Conservation (phyloP, 2,888 invertebrate species). For the Psylliodes chrysocephalus region DNA sequence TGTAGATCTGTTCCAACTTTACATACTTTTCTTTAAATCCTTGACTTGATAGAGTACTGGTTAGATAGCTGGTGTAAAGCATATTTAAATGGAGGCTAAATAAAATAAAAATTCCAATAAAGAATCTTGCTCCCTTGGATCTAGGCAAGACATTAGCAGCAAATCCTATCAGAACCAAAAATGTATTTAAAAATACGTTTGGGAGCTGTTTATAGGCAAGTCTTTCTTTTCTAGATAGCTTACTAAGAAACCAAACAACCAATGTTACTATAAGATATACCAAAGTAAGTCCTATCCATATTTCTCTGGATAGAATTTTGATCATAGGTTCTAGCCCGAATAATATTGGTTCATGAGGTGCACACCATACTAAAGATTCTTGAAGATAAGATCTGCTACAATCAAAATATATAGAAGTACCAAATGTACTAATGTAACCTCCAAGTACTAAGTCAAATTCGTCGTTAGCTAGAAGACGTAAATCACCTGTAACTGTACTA, state of each 20-base stretch:
- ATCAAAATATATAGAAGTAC: conserved; percentile 53
- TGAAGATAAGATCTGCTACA: conserved; percentile 54
- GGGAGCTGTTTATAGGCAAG: conserved; percentile 29
- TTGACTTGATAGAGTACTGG: conserved; percentile 51
- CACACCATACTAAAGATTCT: conserved; percentile 58
- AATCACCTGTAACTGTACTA: conserved; percentile 51
- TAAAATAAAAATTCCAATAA: conserved; percentile 48
- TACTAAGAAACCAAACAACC: conserved; percentile 33
- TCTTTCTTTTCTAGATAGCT: conserved; percentile 18
- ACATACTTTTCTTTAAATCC: conserved; percentile 50
- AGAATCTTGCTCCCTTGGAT: conserved; percentile 42
- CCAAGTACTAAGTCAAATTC: conserved; percentile 57
- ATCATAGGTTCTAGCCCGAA: conserved; percentile 35
- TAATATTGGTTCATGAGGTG: conserved; percentile 53
- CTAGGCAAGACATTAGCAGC: conserved; percentile 47
- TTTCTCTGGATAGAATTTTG: conserved; percentile 26
- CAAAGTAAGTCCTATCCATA: conserved; percentile 28
- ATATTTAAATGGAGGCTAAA: conserved; percentile 50
- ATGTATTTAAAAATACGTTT: conserved; percentile 41
- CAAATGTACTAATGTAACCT: conserved; percentile 53
- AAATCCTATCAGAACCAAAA: conserved; percentile 46
- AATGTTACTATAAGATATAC: conserved; percentile 29
- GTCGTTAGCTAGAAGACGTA: conserved; percentile 49
- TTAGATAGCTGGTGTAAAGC: conserved; percentile 51
- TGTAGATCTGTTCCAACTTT: conserved; percentile 48